phyloP scores from a whole-genome alignment of 2,797 vertebrate species.

The Halcyon smyrnensis region DNA sequence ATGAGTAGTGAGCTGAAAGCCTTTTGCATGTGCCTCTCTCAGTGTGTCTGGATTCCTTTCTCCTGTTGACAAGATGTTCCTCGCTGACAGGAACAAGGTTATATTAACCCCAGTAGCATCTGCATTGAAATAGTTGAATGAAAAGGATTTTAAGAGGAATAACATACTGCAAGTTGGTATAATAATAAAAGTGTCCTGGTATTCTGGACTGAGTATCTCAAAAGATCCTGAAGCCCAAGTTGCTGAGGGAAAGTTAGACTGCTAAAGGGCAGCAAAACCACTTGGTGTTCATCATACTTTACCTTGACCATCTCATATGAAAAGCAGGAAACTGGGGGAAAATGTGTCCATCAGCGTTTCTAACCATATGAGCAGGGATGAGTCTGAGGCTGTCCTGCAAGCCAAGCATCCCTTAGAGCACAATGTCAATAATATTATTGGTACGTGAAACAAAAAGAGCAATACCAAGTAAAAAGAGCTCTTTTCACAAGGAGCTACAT shows the following conservation, averaged over 20 bases:
- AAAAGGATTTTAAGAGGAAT: neutral
- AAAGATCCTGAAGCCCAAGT: neutral
- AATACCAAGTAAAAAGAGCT: neutral
- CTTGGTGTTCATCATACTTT: neutral
- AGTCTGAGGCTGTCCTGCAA: neutral
- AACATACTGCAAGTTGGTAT: neutral
- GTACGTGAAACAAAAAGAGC: neutral
- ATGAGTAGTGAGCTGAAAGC: neutral
- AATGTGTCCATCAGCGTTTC: neutral
- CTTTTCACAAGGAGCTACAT: neutral
- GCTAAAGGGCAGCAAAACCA: neutral
- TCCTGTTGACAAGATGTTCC: neutral
- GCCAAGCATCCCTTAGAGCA: neutral
- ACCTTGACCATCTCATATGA: neutral
- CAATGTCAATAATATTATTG: neutral
- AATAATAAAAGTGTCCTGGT: neutral
- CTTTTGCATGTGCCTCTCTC: neutral
- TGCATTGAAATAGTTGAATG: neutral
- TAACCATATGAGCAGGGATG: neutral
- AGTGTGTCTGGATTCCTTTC: neutral
- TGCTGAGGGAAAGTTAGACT: neutral
- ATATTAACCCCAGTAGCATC: neutral
- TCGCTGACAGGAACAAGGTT: neutral
- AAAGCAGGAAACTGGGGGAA: neutral
- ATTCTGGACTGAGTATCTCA: neutral